Evolutionary conservation across 1,140 invertebrate genomes (phyloP).

Genomic region (Lepidurus couesii): DNA sequence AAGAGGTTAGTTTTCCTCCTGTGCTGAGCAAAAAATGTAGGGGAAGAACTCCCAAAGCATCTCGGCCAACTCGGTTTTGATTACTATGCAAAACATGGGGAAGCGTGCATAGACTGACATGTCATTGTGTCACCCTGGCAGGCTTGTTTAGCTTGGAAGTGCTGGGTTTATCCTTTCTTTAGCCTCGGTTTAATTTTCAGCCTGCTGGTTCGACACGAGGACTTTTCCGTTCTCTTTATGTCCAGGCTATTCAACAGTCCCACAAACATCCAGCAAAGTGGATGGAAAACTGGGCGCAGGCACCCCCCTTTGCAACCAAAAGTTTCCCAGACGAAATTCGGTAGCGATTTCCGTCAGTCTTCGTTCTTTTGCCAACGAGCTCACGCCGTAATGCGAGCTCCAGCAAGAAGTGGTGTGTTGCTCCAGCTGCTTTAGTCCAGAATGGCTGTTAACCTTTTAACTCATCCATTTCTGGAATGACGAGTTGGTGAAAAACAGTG

Average conservation of each 20-base stretch:
- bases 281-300: slow-evolving; percentile 7
- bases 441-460: neutral
- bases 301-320: neutral
- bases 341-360: slow-evolving; percentile 1
- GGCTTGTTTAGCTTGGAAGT: slow-evolving; percentile 1
- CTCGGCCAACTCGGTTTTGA: slow-evolving; percentile 3
- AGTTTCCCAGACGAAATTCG: neutral
- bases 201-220: slow-evolving; percentile 2
- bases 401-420: too few relatives aligned
- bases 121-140: slow-evolving; percentile 9
- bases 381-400: neutral
- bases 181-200: slow-evolving; percentile 9
- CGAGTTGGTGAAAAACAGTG: neutral
- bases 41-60: neutral
- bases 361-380: neutral
- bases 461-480: neutral
- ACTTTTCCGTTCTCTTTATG: neutral
- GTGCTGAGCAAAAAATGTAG: neutral
- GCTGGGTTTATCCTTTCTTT: slow-evolving; percentile 14
- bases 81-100: slow-evolving; percentile 11
- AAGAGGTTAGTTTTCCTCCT: neutral
- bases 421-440: neutral
- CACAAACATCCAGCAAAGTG: slow-evolving; percentile 18
- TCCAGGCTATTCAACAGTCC: slow-evolving; percentile 3
- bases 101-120: slow-evolving; percentile 18